Evolutionary conservation across 1,140 invertebrate genomes (phyloP).

Genomic region (Papilio helenus): DNA sequence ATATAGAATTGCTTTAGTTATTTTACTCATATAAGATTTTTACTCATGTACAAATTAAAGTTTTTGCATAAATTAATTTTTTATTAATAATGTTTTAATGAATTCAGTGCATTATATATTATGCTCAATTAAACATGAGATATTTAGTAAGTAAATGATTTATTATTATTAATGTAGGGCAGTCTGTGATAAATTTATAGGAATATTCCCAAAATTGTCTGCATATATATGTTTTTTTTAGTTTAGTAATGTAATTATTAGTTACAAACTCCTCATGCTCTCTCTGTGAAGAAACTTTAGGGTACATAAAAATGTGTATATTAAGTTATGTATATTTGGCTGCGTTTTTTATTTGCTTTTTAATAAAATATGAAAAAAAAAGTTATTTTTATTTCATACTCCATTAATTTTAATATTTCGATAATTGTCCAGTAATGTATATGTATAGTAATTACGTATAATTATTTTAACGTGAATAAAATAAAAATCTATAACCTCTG

Average conservation of each 20-base stretch:
- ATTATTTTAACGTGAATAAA: too few relatives aligned
- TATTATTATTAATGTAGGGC: constrained; percentile 30
- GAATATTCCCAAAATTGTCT: neutral
- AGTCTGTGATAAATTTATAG: constrained; percentile 46
- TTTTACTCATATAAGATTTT: neutral
- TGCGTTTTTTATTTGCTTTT: constrained; percentile 2
- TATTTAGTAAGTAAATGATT: neutral
- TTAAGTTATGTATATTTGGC: neutral
- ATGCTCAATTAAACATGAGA: neutral
- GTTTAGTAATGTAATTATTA: neutral
- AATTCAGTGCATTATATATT: neutral
- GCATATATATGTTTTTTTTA: neutral
- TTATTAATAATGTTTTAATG: neutral
- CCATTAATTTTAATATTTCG: neutral
- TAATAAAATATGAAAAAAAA: neutral
- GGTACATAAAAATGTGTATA: neutral
- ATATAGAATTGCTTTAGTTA: neutral
- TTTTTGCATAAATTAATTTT: neutral
- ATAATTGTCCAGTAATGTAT: too few relatives aligned
- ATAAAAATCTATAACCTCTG: too few relatives aligned
- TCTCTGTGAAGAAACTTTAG: neutral
- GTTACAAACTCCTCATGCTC: neutral
- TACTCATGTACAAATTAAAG: neutral
- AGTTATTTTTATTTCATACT: neutral
- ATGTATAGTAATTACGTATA: too few relatives aligned